phyloP scores from a whole-genome alignment of 2,113 vertebrate species.

The Rhodinocichla rosea region DNA sequence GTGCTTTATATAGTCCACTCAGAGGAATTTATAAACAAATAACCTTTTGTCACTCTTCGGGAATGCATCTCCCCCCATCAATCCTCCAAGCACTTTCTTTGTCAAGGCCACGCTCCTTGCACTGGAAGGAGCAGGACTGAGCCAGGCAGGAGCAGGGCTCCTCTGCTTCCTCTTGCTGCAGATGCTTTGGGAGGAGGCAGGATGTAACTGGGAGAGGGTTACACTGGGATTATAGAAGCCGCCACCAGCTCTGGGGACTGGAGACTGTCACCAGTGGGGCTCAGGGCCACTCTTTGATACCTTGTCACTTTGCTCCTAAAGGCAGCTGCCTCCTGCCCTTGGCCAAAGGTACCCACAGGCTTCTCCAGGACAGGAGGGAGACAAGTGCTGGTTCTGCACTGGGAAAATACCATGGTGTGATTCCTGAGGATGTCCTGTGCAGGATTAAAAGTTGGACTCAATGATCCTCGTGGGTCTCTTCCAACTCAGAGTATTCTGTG shows the following conservation, averaged over 20 bases:
- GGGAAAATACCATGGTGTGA: background rate
- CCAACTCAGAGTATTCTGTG: background rate
- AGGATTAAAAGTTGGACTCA: background rate
- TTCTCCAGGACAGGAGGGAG: background rate
- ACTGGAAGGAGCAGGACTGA: background rate
- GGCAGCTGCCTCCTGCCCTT: background rate
- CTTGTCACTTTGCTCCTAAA: background rate
- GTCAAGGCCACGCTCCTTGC: background rate
- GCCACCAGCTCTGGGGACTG: background rate
- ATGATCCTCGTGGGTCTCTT: background rate
- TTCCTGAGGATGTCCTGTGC: background rate
- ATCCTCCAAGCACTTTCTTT: background rate
- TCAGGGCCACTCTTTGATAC: background rate
- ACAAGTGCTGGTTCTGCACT: background rate
- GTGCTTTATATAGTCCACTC: background rate
- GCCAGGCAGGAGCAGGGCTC: background rate
- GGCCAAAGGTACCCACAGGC: background rate
- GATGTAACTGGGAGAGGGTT: background rate
- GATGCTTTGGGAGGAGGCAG: background rate
- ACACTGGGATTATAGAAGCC: background rate
- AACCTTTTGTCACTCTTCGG: slow-evolving; percentile 13
- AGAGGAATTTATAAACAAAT: slow-evolving; percentile 3
- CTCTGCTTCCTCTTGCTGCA: background rate
- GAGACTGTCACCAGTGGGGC: background rate
- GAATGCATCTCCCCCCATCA: background rate